Base-by-base conservation (phyloP, 2,888 invertebrate species). In the Pimpla rufipes region DNA sequence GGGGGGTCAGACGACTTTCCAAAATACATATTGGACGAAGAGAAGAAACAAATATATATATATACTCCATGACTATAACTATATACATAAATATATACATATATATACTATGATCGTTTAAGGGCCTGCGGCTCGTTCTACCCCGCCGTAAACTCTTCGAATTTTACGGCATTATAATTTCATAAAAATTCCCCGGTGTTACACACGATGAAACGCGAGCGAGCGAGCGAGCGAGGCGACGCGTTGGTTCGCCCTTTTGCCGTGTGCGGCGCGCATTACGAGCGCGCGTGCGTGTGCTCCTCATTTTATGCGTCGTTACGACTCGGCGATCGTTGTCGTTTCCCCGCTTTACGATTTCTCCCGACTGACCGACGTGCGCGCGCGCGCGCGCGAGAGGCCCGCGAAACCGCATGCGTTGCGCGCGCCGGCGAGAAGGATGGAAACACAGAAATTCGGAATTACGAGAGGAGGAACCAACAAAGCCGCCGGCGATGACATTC, bases 111-210 rank as follows among this genome's bases (percentile, higher is more conserved):
- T 68, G 47, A 74, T 77, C 80, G 47, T 77, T 77, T 83, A 77
- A 77, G 80, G 76, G 80, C 77, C 75, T 57, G 66, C 78, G 40
- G 74, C 55, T 47, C 10, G 45, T 45, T 42, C 59, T 66, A 50
- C 59, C 79, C 29, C 68, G 68, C 80, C 85, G 85, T 88, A 88
- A 87, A 88, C 81, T 86, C 84, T 81, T 79, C 79, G 84, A 85
- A 87, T 86, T 88, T 88, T 87, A 88, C 82, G 86, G 83, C 86
- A 86, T 87, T 86, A 88, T 88, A 88, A 88, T 88, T 88, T 88
- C 85, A 86, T 85, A 83, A 88, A 87, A 86, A 87, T 86, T 81
- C 86, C 81, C 85, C 71, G 81, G 85, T 80, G 76, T 81, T 76
- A 80, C 82, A 73, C 79, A 66, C 73, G 71, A 62, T 77, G 83